Evolutionary conservation across 2,113 vertebrate genomes (phyloP).

Genomic region (Excalfactoria chinensis): DNA sequence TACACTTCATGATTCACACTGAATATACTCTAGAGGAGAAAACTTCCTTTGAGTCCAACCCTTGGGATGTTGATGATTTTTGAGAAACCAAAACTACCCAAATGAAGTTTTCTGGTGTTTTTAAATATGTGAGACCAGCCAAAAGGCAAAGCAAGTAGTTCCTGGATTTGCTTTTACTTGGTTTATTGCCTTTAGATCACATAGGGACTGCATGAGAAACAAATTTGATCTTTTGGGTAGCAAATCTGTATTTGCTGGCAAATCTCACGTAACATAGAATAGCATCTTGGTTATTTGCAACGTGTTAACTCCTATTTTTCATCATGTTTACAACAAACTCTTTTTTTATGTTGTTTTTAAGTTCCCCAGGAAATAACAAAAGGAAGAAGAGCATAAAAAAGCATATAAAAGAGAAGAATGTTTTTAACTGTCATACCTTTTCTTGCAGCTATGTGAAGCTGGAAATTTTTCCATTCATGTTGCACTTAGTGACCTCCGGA

Average conservation of each 20-base stretch:
- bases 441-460: conserved; percentile 86
- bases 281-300: not conserved
- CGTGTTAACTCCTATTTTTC: not conserved
- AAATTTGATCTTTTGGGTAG: not conserved
- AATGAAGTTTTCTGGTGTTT: not conserved
- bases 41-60: not conserved
- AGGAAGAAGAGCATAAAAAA: not conserved
- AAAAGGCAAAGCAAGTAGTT: conserved; percentile 6
- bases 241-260: not conserved
- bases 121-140: not conserved
- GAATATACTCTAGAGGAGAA: not conserved
- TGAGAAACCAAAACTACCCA: not conserved
- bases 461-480: conserved; percentile 90
- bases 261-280: not conserved
- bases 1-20: not conserved
- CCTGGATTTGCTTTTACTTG: not conserved
- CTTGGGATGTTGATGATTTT: not conserved
- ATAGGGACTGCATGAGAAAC: not conserved
- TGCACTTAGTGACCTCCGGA: conserved; percentile 81
- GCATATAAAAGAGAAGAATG: not conserved
- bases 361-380: not conserved
- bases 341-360: not conserved
- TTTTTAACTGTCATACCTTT: conserved; percentile 32
- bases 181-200: not conserved
- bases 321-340: not conserved